These are phyloP conservation scores for Volucella inanis DNA, from an alignment of 2,888 invertebrate genomes.

Conservation along the genomic window DNA sequence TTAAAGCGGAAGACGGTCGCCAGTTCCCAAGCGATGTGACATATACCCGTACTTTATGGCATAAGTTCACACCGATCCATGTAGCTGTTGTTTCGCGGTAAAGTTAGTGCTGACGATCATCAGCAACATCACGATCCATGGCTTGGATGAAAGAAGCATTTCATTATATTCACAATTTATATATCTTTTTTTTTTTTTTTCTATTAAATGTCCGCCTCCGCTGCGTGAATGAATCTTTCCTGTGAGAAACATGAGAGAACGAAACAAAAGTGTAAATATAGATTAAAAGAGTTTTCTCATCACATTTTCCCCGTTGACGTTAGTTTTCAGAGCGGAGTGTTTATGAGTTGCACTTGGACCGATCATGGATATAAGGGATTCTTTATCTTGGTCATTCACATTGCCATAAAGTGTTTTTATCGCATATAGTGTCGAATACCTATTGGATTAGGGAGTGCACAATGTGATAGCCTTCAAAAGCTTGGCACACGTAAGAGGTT, in stretches of 20 bases:
- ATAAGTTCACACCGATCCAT: constrained; percentile 64
- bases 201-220: constrained; percentile 57
- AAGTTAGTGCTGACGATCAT: constrained; percentile 18
- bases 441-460: constrained; percentile 38
- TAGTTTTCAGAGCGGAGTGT: constrained; percentile 4
- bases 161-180: constrained; percentile 61
- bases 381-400: constrained; percentile 66
- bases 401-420: constrained; percentile 65
- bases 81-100: constrained; percentile 10
- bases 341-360: constrained; percentile 41
- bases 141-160: constrained; percentile 65
- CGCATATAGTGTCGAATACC: constrained; percentile 48
- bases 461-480: constrained; percentile 22
- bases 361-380: constrained; percentile 56
- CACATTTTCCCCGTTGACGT: constrained; percentile 28
- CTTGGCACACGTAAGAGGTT: constrained; percentile 25
- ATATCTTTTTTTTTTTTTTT: constrained; percentile 17
- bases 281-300: constrained; percentile 66
- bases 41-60: constrained; percentile 10
- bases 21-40: constrained; percentile 39
- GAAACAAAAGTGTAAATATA: constrained; percentile 63
- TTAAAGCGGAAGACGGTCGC: constrained; percentile 47
- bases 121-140: constrained; percentile 45
- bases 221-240: constrained; percentile 37
- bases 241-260: constrained; percentile 26